Conservation (phyloP, 2,888 invertebrate genomes). For the Gymnosoma rotundatum region DNA sequence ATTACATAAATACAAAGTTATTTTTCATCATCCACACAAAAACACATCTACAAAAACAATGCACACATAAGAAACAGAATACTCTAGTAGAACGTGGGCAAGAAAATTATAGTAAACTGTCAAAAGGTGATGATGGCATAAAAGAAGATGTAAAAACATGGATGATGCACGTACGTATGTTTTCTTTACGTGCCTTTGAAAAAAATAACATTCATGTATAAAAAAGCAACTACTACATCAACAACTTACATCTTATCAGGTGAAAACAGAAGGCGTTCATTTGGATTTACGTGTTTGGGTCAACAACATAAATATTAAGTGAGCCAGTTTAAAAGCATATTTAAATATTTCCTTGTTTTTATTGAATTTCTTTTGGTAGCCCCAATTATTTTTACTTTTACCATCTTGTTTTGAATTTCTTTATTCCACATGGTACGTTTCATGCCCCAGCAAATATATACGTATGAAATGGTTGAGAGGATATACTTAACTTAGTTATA, state of each 20-base stretch:
- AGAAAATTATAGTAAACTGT: constrained; percentile 42
- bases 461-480: too few species aligned
- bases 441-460: too few species aligned
- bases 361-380: neutral
- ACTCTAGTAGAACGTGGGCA: constrained; percentile 42
- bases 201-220: constrained; percentile 36
- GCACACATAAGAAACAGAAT: constrained; percentile 25
- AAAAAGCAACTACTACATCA: constrained; percentile 27
- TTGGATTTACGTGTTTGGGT: constrained; percentile 69
- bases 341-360: constrained; percentile 46
- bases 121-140: constrained; percentile 64
- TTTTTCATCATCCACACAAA: too few species aligned
- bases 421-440: too few species aligned
- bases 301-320: constrained; percentile 70
- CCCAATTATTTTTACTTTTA: too few species aligned
- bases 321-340: constrained; percentile 61
- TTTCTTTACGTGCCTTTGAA: constrained; percentile 67
- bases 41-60: neutral
- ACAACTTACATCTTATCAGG: constrained; percentile 68
- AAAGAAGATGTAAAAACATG: constrained; percentile 62
- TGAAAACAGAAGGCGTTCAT: constrained; percentile 69
- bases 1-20: constrained; percentile 15
- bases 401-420: too few species aligned
- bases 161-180: constrained; percentile 65
- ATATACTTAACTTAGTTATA: too few species aligned